Evolutionary conservation across 2,113 vertebrate species (phyloP), one percentile per base, ranked within the genome.

Genomic region (Uropsilus gracilis): DNA sequence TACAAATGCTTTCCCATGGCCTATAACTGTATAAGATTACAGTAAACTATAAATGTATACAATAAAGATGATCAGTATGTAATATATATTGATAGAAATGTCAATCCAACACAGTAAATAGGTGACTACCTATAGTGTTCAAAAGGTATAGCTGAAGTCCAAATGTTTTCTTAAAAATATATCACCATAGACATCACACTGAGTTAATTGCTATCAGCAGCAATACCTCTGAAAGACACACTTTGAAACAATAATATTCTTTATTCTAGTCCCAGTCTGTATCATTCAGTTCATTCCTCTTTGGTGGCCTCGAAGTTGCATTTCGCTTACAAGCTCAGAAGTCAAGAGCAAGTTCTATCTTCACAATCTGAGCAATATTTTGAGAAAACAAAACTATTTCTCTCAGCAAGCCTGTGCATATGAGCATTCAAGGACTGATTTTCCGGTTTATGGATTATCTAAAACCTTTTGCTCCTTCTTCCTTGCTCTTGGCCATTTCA

Each of bases 381-480:
- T 82, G 69, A 94, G 53, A 77, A 95, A 95, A 94, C 90, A 90
- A 86, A 91, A 90, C 2, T 17, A 30, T 87, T 95, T 80, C 63
- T 76, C 89, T 90, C 64, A 93, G 71, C 69, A 97, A 92, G 68
- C 5, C 18, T 94, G 64, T 91, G 59, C 53, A 81, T 44, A 83
- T 55, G 48, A 84, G 53, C 73, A 95, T 71, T 89, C 50, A 94
- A 69, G 75, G 78, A 8, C 93, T 92, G 91, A 89, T 93, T 94
- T 97, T 97, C 82, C 22, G 0, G 92, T 91, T 96, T 96, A 93
- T 39, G 76, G 83, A 92, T 90, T 71, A 86, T 94, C 92, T 90
- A 86, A 92, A 95, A 94, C 76, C 53, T 72, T 95, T 72, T 87
- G 37, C 80, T 57, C 71, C 55, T 61, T 64, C 22, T 89, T 71